phyloP scores from a whole-genome alignment of 2,797 vertebrate genomes.

The Triplophysa bombifrons region DNA sequence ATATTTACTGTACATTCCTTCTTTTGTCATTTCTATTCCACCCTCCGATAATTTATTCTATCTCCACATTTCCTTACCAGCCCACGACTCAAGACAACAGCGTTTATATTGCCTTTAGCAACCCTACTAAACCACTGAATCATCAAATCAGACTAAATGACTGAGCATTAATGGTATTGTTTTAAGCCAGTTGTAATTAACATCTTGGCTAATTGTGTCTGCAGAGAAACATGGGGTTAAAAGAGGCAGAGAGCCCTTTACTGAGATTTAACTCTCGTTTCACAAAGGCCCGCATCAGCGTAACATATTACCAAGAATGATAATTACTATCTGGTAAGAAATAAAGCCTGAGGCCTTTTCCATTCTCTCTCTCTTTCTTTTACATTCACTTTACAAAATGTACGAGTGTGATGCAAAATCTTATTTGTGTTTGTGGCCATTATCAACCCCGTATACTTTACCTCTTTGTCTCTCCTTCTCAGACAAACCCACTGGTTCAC shows the following conservation, averaged over 20 bases:
- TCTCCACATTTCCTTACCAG: background rate
- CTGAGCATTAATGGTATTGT: slow-evolving; percentile 50
- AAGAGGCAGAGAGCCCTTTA: slow-evolving; percentile 57
- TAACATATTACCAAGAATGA: slow-evolving; percentile 52
- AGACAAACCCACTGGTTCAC: background rate
- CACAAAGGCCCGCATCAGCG: slow-evolving; percentile 52
- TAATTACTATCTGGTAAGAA: slow-evolving; percentile 58
- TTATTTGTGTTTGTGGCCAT: background rate
- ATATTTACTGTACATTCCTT: background rate
- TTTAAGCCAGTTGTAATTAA: slow-evolving; percentile 52
- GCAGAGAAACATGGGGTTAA: slow-evolving; percentile 57
- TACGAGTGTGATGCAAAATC: too few species aligned
- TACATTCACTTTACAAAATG: slow-evolving; percentile 20
- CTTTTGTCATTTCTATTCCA: background rate
- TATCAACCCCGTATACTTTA: background rate
- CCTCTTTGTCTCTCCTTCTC: background rate
- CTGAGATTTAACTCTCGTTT: slow-evolving; percentile 61
- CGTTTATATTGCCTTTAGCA: slow-evolving; percentile 19
- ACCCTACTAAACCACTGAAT: slow-evolving; percentile 26
- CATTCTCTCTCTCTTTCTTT: slow-evolving; percentile 19
- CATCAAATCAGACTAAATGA: slow-evolving; percentile 43
- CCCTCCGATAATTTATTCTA: background rate
- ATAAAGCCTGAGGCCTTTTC: slow-evolving; percentile 47
- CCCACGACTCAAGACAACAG: background rate
- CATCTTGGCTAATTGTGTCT: slow-evolving; percentile 52